Evolutionary conservation across 2,113 vertebrate species (phyloP).

Genomic region (Strix aluco): DNA sequence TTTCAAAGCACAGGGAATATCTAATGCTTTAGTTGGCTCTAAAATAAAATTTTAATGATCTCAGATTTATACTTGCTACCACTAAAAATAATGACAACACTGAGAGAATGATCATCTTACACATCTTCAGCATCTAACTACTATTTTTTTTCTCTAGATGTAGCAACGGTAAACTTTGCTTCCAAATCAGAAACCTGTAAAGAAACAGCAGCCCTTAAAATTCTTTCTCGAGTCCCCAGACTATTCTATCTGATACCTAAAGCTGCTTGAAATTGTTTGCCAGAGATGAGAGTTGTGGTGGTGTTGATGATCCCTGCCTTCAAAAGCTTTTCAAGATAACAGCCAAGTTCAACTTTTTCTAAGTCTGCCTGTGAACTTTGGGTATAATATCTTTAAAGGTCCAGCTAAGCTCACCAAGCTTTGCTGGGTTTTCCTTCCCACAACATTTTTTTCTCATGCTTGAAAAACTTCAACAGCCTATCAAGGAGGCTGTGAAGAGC

Average conservation of each 20-base stretch:
- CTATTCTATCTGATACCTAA: slow-evolving; percentile 65
- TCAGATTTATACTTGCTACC: neutral
- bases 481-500: slow-evolving; percentile 43
- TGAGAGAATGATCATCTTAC: neutral
- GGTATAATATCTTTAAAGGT: slow-evolving; percentile 74
- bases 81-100: neutral
- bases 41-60: neutral
- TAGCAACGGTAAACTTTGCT: slow-evolving; percentile 34
- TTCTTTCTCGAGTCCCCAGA: slow-evolving; percentile 17
- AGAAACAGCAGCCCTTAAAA: slow-evolving; percentile 34
- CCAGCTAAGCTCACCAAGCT: slow-evolving; percentile 58
- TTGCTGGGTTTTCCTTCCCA: slow-evolving; percentile 55
- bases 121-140: neutral
- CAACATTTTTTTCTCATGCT: slow-evolving; percentile 30
- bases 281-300: slow-evolving; percentile 37
- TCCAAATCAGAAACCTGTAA: slow-evolving; percentile 59
- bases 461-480: slow-evolving; percentile 53
- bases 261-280: slow-evolving; percentile 75
- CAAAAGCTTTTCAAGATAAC: slow-evolving; percentile 66
- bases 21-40: neutral
- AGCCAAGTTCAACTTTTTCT: slow-evolving; percentile 70
- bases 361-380: slow-evolving; percentile 61
- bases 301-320: slow-evolving; percentile 59
- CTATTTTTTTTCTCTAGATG: slow-evolving; percentile 4
- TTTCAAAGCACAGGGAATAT: neutral